Base-by-base conservation (phyloP, 2,113 vertebrate species). In the Anguilla rostrata region DNA sequence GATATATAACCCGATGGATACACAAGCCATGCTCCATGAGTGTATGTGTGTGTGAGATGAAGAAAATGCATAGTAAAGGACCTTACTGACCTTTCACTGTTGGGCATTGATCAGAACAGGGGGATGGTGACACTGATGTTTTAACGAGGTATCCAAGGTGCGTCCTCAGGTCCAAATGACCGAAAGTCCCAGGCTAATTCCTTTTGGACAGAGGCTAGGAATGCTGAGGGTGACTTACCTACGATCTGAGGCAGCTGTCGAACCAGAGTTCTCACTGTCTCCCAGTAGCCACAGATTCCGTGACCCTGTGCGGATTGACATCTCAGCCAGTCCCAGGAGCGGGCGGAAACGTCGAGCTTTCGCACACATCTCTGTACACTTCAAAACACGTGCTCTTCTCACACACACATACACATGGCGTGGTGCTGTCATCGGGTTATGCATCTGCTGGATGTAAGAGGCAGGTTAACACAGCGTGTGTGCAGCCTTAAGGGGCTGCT, bases 1-100 rank as follows among this genome's bases (percentile, higher is more conserved):
- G 89, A 86, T 89, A 83, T 89, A 86, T 88, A 89, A 90, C 87
- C 87, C 82, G 78, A 90, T 82, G 85, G 88, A 82, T 39, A 57
- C 46, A 87, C 86, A 86, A 53, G 9, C 71, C n/a, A 75, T 11
- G 12, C 0, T 29, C 4, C 34, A 8, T 66, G 60, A 22, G 60
- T 66, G 60, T 75, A 12, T 75, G 26, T 87, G 81, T 82, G 43
- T 53, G n/a, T 29, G 78, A 46, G 83, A 71, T 63, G 75, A 63
- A 9, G 1, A 75, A n/a, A 34, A 75, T 75, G 71, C 71, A 20
- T 66, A 26, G 18, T 66, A 22, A 66, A 26, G 60, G 22, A 26
- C 60, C 60, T 4, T 15, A n/a, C 78, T 41, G 79, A 81, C 14
- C 40, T 18, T 29, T 40, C 12, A 39, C 79, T 81, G 79, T 26